These are phyloP conservation scores for Lamprologus lemairii DNA, from an alignment of 2,113 vertebrate genomes.

Conservation along the genomic window DNA sequence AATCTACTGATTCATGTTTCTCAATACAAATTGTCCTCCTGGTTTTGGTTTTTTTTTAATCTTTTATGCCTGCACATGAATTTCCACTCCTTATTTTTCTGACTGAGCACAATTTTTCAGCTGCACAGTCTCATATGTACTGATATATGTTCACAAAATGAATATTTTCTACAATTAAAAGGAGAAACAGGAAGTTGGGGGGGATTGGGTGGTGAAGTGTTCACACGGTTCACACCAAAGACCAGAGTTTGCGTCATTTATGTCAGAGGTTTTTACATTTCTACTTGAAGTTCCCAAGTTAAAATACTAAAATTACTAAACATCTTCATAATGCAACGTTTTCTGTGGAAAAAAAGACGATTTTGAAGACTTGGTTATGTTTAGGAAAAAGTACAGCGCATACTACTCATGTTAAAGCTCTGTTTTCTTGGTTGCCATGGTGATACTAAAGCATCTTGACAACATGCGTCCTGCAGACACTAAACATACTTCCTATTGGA, in stretches of 20 bases:
- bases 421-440: not conserved
- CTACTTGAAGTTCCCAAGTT: not conserved
- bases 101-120: not conserved
- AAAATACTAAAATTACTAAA: not conserved
- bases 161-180: not conserved
- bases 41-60: fast-evolving
- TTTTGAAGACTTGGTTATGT: not conserved
- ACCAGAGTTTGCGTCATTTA: fast-evolving
- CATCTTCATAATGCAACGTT: fast-evolving
- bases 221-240: not conserved
- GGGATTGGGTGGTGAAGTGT: not conserved
- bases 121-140: not conserved
- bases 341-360: fast-evolving
- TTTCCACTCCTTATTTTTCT: not conserved
- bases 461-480: not conserved
- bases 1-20: not conserved
- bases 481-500: not conserved
- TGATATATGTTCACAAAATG: fast-evolving
- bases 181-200: not conserved
- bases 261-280: not conserved
- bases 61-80: not conserved
- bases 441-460: not conserved
- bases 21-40: not conserved
- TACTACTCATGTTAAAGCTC: not conserved
- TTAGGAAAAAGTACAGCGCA: fast-evolving